phyloP scores from a whole-genome alignment of 2,888 invertebrate genomes.

The Sturmia bella region DNA sequence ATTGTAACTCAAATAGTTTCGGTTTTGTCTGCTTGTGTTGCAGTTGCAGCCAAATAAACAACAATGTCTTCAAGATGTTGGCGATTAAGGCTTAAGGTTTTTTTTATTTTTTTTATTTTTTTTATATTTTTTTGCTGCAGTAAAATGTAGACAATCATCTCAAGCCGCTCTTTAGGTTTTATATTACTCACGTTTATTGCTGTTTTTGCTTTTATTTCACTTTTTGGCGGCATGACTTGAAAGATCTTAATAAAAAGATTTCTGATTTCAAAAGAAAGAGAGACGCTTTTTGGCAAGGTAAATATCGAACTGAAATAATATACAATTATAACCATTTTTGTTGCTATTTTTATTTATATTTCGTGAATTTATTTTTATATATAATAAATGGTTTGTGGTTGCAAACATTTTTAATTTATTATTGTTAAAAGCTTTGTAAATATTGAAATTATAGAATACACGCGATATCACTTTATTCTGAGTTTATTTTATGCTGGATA shows the following conservation, averaged over 20 bases:
- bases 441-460: conserved; percentile 59
- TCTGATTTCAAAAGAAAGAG: conserved; percentile 1
- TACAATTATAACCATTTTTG: conserved; percentile 49
- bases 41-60: conserved; percentile 36
- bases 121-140: conserved; percentile 2
- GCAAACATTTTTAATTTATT: conserved; percentile 62
- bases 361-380: conserved; percentile 29
- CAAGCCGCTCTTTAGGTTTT: conserved; percentile 48
- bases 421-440: conserved; percentile 47
- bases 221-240: conserved; percentile 49
- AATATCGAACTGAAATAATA: conserved; percentile 46
- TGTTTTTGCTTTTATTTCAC: conserved; percentile 1
- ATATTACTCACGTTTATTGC: conserved; percentile 61
- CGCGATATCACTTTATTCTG: conserved; percentile 34
- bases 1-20: conserved; percentile 21
- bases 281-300: conserved; percentile 15
- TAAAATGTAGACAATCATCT: conserved; percentile 10
- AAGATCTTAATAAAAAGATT: conserved; percentile 26
- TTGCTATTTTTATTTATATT: conserved; percentile 33
- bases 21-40: not conserved
- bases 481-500: not conserved
- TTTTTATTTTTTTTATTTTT: too few species aligned
- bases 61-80: conserved; percentile 42
- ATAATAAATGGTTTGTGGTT: conserved; percentile 65
- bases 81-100: conserved; percentile 43